Base-by-base conservation (phyloP, 2,113 vertebrate genomes). In the Lutjanus erythropterus region DNA sequence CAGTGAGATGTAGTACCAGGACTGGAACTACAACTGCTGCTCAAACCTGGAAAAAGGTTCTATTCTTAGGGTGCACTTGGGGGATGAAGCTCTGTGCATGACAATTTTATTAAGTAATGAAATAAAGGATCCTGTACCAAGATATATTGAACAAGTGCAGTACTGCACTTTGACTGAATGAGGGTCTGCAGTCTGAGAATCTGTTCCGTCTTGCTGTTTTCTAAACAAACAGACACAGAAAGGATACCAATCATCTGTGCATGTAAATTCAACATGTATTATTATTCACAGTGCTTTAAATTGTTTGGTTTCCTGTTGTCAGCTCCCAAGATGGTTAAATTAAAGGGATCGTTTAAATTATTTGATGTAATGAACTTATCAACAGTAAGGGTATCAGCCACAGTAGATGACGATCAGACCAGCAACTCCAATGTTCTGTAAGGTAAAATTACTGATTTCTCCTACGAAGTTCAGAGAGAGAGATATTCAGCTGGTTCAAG, bases 91-190 rank as follows among this genome's bases (percentile, higher is more conserved):
- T 67, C 29, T 61, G 47, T 41, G 19, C 53, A 66, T 78, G 67
- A 56, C 79, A 75, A 33, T 64, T 66, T 53, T 62, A 79, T 77
- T 44, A 64, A 70, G 61, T 61, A 53, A 81, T 58, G 27, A 84
- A 81, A 55, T 50, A 72, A 76, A 69, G 49, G 29, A 56, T 42
- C 35, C 65, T 58, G 19, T n/a, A 71, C 37, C 14, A 37, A 56
- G 37, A 82, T 29, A 11, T 58, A 83, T 35, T 53, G 39, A 80
- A 47, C 31, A 73, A 69, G 12, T 61, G 31, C 44, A 33, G 39
- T 16, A 66, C 23, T 46, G 29, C 25, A n/a, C 55, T 71, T 49
- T 0, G 6, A 56, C 16, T 80, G 39, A 29, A 50, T 55, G 9
- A 23, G 6, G 66, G 46, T 56, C 37, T 29, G 35, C 29, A 52